Percentiles rank a stretch among this genome's conserved stretches.
phyloP scores from a whole-genome alignment of 2,888 invertebrate species.

The Leptopilina syphax region DNA sequence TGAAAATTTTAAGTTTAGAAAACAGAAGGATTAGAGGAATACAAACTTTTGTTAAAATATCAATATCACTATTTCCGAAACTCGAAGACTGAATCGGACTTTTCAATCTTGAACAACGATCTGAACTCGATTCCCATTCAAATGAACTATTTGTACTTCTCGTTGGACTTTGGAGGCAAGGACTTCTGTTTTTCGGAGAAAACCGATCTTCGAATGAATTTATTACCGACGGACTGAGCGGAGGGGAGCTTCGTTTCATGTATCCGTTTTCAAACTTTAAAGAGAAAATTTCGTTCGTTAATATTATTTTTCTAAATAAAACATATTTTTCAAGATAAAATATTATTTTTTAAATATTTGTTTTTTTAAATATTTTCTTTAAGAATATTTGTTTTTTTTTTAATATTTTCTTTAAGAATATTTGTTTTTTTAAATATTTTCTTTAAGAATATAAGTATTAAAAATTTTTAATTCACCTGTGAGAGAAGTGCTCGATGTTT shows the following conservation, averaged over 20 bases:
- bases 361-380: background rate
- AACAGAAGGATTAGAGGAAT: slow-evolving; percentile 10
- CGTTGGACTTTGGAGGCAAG: slow-evolving; percentile 57
- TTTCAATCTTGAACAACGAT: slow-evolving; percentile 55
- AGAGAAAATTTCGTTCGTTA: slow-evolving; percentile 33
- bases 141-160: slow-evolving; percentile 60
- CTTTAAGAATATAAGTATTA: too few species aligned
- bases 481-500: slow-evolving; percentile 72
- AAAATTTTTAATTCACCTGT: slow-evolving; percentile 63
- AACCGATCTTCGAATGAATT: slow-evolving; percentile 58
- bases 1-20: background rate
- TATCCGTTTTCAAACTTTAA: slow-evolving; percentile 70
- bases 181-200: slow-evolving; percentile 60
- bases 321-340: too few species aligned
- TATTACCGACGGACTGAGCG: slow-evolving; percentile 65
- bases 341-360: too few species aligned
- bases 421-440: too few species aligned
- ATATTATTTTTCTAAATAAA: too few species aligned
- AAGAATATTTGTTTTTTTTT: background rate
- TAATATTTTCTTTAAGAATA: background rate
- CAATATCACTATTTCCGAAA: slow-evolving; percentile 56
- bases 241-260: slow-evolving; percentile 65
- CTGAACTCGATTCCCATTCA: slow-evolving; percentile 65
- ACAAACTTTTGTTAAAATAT: slow-evolving; percentile 65
- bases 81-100: slow-evolving; percentile 46